A percentile compares a stretch with the other conserved stretches of the same genome.
phyloP scores from a whole-genome alignment of 1,140 invertebrate genomes.

The Carposina sasakii region DNA sequence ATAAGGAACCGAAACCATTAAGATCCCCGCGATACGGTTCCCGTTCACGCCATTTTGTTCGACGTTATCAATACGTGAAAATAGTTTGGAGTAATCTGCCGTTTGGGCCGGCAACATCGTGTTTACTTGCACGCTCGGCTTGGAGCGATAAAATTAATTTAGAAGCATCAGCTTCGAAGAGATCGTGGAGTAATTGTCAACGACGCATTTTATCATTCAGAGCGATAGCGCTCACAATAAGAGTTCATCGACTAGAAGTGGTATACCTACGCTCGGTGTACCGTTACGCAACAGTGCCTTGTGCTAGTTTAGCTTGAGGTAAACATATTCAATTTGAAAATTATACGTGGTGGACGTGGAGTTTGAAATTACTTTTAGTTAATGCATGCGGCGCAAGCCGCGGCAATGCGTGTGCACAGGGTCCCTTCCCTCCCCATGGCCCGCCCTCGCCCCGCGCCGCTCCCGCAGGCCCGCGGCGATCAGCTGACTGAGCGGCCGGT shows the following conservation, averaged over 20 bases:
- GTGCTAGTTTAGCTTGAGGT: conserved; percentile 38
- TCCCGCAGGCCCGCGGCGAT: conserved; percentile 41
- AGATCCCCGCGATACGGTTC: too few relatives aligned
- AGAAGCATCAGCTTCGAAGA: too few relatives aligned
- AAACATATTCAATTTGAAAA: conserved; percentile 23
- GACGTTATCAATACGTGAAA: too few relatives aligned
- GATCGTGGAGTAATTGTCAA: too few relatives aligned
- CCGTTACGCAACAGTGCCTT: conserved; percentile 47
- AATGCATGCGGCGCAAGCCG: conserved; percentile 36
- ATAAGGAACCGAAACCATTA: too few relatives aligned
- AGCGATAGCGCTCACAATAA: conserved; percentile 31
- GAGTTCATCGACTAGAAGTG: conserved; percentile 27
- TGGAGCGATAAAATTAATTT: too few relatives aligned
- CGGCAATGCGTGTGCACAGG: conserved; percentile 53
- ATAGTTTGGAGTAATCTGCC: too few relatives aligned
- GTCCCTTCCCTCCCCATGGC: conserved; percentile 18
- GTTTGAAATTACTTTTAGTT: conserved; percentile 28
- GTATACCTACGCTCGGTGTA: conserved; percentile 21
- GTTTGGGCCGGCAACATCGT: too few relatives aligned
- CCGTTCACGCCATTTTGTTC: too few relatives aligned
- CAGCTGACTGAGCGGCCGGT: conserved; percentile 51
- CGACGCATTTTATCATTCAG: conserved; percentile 21
- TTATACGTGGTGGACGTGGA: conserved; percentile 26
- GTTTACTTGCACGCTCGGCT: too few relatives aligned
- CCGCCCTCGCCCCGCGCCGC: conserved; percentile 15